A percentile compares a stretch with the other conserved stretches of the same genome.
Evolutionary conservation across 1,140 invertebrate genomes (phyloP).

Genomic region (Magallana ariakensis): DNA sequence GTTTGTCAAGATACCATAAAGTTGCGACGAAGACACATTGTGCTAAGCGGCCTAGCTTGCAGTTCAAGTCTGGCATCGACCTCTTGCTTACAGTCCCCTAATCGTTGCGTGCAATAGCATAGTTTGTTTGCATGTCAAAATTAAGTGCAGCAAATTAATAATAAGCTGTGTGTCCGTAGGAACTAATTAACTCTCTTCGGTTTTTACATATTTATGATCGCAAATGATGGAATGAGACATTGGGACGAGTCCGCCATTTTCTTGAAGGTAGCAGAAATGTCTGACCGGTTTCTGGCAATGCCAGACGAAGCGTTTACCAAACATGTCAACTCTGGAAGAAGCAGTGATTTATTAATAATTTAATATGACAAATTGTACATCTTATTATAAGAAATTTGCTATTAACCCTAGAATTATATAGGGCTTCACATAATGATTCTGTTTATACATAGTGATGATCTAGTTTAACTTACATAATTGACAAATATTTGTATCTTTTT

Average conservation of each 20-base stretch:
- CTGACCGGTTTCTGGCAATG: too few relatives aligned
- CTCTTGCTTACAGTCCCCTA: neutral
- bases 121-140: conserved; percentile 38
- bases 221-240: neutral
- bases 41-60: neutral
- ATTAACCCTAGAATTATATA: too few relatives aligned
- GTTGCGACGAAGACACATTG: neutral
- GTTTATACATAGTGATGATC: too few relatives aligned
- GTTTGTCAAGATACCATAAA: neutral
- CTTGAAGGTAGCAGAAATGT: neutral
- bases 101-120: conserved; percentile 20
- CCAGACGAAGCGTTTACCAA: too few relatives aligned
- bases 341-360: too few relatives aligned
- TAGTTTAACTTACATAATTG: too few relatives aligned
- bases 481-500: too few relatives aligned
- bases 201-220: conserved; percentile 35
- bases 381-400: too few relatives aligned
- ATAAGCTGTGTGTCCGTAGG: neutral
- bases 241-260: neutral
- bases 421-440: too few relatives aligned
- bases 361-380: too few relatives aligned
- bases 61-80: neutral
- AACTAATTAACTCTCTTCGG: conserved; percentile 16
- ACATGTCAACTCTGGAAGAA: too few relatives aligned
- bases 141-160: conserved; percentile 38